Conservation (phyloP, 2,113 vertebrate genomes). For the Suricata suricatta region DNA sequence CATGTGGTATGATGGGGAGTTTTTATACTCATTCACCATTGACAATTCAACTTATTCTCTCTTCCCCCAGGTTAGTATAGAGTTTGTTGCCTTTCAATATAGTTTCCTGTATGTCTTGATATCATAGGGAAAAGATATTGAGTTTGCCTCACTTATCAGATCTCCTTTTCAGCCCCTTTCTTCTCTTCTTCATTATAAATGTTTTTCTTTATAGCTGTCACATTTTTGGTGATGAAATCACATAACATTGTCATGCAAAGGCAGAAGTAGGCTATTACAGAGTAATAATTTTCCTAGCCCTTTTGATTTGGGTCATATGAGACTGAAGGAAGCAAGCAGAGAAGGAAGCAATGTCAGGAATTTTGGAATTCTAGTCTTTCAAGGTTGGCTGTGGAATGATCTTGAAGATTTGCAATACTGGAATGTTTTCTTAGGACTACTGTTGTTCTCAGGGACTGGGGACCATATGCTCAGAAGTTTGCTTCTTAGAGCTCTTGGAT, state of each 20-base stretch:
- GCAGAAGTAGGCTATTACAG: background rate
- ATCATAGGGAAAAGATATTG: background rate
- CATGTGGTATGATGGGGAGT: constrained; percentile 97
- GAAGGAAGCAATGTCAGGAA: background rate
- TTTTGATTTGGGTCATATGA: background rate
- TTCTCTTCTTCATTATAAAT: background rate
- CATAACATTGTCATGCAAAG: background rate
- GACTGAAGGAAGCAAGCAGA: background rate
- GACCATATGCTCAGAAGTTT: background rate
- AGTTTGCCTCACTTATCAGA: background rate
- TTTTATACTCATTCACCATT: constrained; percentile 94
- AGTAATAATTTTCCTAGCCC: background rate
- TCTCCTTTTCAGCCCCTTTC: background rate
- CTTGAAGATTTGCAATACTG: background rate
- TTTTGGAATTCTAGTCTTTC: background rate
- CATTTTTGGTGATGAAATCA: background rate
- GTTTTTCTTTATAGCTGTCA: background rate
- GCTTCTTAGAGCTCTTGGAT: background rate
- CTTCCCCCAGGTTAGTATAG: constrained; percentile 92
- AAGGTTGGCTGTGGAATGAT: background rate
- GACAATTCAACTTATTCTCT: constrained; percentile 93
- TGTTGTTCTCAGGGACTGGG: background rate
- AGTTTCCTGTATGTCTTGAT: background rate
- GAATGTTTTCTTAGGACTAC: background rate
- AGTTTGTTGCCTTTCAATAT: background rate